phyloP scores from a whole-genome alignment of 2,113 vertebrate genomes.

The Piprites chloris region DNA sequence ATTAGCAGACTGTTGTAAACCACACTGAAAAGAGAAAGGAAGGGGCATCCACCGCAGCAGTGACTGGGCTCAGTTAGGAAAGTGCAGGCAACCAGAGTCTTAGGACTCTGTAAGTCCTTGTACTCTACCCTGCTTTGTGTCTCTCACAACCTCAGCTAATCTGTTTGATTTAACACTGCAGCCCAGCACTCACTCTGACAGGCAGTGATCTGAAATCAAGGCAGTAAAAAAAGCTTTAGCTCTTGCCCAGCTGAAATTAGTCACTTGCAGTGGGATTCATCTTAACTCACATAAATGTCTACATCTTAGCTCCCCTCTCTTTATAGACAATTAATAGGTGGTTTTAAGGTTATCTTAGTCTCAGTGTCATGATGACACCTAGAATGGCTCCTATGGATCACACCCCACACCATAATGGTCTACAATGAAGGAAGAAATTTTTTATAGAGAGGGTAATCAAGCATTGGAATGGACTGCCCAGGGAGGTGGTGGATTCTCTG shows the following conservation, averaged over 20 bases:
- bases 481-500: no score
- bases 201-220: not conserved
- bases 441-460: no score
- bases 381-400: not conserved
- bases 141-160: not conserved
- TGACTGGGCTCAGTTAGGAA: not conserved
- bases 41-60: not conserved
- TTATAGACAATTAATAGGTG: not conserved
- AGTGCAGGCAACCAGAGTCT: not conserved
- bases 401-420: not conserved
- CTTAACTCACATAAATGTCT: not conserved
- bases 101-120: not conserved
- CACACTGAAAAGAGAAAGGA: not conserved
- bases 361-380: not conserved
- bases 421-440: not conserved
- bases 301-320: not conserved
- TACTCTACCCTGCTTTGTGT: not conserved
- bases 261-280: not conserved
- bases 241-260: not conserved
- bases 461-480: no score
- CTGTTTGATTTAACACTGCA: not conserved
- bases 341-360: not conserved
- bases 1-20: not conserved
- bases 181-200: not conserved
- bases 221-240: not conserved